Percentiles rank a stretch among this genome's conserved stretches.
Conservation (phyloP, 2,113 vertebrate species). For the Megaceryle torquata region DNA sequence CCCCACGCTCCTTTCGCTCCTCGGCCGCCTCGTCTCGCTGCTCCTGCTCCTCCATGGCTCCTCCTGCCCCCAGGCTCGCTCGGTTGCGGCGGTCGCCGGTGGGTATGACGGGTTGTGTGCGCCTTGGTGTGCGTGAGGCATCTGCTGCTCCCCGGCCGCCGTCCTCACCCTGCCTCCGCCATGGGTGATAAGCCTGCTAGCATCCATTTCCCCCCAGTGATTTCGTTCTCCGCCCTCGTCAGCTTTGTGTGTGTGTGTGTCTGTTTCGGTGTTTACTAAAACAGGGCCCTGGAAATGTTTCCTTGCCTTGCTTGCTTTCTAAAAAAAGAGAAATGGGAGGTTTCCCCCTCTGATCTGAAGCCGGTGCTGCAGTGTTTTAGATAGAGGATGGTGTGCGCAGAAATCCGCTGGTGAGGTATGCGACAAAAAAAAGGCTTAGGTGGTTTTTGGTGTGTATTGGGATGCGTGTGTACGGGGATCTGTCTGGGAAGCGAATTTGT, state of each 20-base stretch:
- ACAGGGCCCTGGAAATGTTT: background rate
- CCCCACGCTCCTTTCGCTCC: conserved; percentile 28
- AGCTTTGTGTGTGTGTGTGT: background rate
- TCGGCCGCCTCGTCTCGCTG: conserved; percentile 49
- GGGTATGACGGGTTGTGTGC: conserved; percentile 18
- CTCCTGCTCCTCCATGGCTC: conserved; percentile 68
- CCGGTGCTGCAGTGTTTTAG: conserved; percentile 14
- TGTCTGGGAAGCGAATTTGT: background rate
- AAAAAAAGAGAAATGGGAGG: background rate
- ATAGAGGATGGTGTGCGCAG: background rate
- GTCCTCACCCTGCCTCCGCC: background rate
- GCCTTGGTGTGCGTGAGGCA: background rate
- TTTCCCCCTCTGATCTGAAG: background rate
- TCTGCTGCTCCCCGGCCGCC: background rate
- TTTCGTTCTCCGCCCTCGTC: background rate
- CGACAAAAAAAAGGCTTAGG: background rate
- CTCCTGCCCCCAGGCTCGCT: conserved; percentile 35
- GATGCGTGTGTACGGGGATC: background rate
- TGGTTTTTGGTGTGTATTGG: background rate
- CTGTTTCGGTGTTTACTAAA: background rate
- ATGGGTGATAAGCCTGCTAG: background rate
- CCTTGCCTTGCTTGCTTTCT: background rate
- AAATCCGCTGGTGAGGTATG: background rate
- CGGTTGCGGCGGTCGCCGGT: conserved; percentile 68
- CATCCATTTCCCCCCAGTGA: rapidly evolving